These are phyloP conservation scores for Phorcus lineatus DNA, from an alignment of 2,888 invertebrate species.

Conservation along the genomic window DNA sequence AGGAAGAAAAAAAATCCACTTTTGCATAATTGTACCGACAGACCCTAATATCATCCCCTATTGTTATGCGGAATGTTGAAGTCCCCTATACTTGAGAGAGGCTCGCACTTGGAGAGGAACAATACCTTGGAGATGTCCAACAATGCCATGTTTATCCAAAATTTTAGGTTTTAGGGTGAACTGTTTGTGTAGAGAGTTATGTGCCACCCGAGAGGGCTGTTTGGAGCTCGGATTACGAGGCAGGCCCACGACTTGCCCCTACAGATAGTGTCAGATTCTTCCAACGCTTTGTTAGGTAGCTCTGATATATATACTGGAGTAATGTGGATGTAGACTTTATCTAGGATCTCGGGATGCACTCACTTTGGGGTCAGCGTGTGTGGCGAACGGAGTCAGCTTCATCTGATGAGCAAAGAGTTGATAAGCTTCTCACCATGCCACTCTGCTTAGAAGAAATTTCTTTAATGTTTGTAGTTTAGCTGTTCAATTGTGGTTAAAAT, in stretches of 20 bases:
- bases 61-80: not conserved
- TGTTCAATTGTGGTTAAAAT: too few relatives aligned
- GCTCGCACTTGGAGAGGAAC: not conserved
- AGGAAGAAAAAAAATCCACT: too few relatives aligned
- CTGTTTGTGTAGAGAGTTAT: not conserved
- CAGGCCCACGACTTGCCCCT: not conserved
- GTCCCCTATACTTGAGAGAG: not conserved
- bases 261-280: not conserved
- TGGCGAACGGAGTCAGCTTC: too few relatives aligned
- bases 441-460: too few relatives aligned
- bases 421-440: too few relatives aligned
- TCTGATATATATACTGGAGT: not conserved
- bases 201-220: not conserved
- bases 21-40: too few relatives aligned
- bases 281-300: not conserved
- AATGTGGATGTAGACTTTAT: not conserved
- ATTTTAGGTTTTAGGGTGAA: not conserved
- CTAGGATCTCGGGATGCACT: not conserved
- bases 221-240: not conserved
- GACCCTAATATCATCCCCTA: not conserved
- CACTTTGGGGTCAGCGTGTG: not conserved
- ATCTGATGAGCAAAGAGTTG: too few relatives aligned
- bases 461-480: too few relatives aligned
- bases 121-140: not conserved
- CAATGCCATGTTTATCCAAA: slow-evolving; percentile 4